A percentile compares a stretch with the other conserved stretches of the same genome.
These are phyloP conservation scores for Petroica traversi DNA, from an alignment of 2,113 vertebrate genomes.

Conservation along the genomic window DNA sequence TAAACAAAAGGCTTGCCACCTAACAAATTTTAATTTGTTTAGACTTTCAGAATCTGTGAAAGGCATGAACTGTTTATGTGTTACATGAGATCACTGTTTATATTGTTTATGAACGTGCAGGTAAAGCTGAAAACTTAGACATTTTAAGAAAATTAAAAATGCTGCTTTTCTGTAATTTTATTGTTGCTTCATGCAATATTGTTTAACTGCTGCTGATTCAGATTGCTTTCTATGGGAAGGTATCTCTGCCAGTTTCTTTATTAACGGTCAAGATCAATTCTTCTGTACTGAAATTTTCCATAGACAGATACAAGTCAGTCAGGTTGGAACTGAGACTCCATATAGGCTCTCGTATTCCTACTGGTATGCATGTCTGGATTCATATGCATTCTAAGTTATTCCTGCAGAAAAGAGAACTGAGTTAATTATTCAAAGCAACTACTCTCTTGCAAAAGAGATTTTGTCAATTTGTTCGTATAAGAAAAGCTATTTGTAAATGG, in stretches of 20 bases:
- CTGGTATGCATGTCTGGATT: constrained; percentile 72
- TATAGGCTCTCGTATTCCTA: constrained; percentile 76
- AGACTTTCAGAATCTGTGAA: constrained; percentile 73
- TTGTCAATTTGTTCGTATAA: background rate
- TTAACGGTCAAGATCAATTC: constrained; percentile 72
- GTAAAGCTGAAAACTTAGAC: constrained; percentile 78
- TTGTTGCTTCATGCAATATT: constrained; percentile 88
- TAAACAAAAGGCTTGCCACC: constrained; percentile 86
- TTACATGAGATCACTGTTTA: constrained; percentile 77
- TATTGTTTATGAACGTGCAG: constrained; percentile 82
- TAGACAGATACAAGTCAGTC: constrained; percentile 75
- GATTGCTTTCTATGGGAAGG: constrained; percentile 81
- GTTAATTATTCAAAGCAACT: constrained; percentile 11
- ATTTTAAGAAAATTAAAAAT: constrained; percentile 80
- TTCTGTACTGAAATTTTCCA: constrained; percentile 75
- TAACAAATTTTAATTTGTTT: constrained; percentile 76
- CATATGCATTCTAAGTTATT: constrained; percentile 75
- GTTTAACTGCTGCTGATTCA: constrained; percentile 80
- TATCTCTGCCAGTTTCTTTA: constrained; percentile 81
- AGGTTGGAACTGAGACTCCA: constrained; percentile 77
- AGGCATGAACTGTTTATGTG: constrained; percentile 75
- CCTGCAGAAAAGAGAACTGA: constrained; percentile 76
- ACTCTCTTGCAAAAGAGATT: background rate
- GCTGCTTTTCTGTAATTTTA: constrained; percentile 80
- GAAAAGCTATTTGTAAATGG: background rate